Evolutionary conservation across 2,888 invertebrate species (phyloP), one percentile per base, ranked within the genome.

Genomic region (Orthosia gracilis): DNA sequence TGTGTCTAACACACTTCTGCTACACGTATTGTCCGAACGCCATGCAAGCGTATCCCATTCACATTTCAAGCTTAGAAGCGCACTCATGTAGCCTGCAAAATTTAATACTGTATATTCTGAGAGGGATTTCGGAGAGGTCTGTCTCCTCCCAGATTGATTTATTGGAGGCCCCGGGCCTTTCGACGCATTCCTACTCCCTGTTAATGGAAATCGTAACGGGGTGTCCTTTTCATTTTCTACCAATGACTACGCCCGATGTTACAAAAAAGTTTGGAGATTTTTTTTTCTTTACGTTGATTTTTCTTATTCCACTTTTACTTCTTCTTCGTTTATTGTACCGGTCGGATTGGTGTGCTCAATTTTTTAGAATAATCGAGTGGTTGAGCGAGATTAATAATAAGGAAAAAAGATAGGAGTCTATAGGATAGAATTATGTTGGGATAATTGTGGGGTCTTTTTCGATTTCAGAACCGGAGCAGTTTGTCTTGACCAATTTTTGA

Each of bases 181-280:
- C 90, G 84, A 88, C 91, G 91, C 90, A 90, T 91, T 91, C 89
- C 89, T 88, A 88, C 85, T 87, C 91, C 86, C 90, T 89, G 92
- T 91, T 94, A 94, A 94, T 94, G 92, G 94, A 93, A 93, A 91
- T 91, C 90, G 91, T 91, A 91, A 91, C 89, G 88, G 89, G 90
- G 90, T 92, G 91, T 90, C 90, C 92, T 91, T 92, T 92, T 93
- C 91, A 91, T 91, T 92, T 92, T 92, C 89, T 87, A 90, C 88
- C 91, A 90, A 94, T 92, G 94, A 91, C 91, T 92, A 87, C 68
- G 82, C 49, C 73, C 72, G 55, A 76, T 69, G 76, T 73, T 76
- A 77, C 73, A 79, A 80, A 87, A 83, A 84, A 76, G 73, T 84
- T 82, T 79, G 59, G 74, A 68, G 59, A n/a, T 66, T 72, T 82